Base-by-base conservation (phyloP, 2,113 vertebrate species). In the Marcusenius ussheri region DNA sequence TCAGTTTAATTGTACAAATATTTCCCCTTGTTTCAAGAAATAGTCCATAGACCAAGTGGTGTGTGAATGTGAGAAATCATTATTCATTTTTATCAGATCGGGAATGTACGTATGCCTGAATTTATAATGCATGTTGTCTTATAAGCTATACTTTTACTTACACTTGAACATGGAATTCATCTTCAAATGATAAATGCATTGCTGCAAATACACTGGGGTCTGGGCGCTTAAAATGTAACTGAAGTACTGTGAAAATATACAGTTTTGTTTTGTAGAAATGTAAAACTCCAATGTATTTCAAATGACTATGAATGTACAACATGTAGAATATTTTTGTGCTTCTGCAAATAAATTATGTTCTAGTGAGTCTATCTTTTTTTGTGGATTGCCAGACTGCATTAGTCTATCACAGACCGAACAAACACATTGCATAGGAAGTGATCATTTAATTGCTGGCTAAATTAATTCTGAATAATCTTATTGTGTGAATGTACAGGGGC, bases 271-370 rank as follows among this genome's bases (percentile, higher is more conserved):
- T n/a, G 46, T 85, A 47, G 47, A 50, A 47, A 85, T 50, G 45
- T 49, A n/a, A 46, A 47, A 77, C 70, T 19, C 5, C 15, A 39
- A 15, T 50, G 47, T 50, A 27, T 47, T 85, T n/a, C 21, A 50
- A n/a, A 49, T 50, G 24, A 5, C 21, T 11, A 85, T 2, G 46
- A 15, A 49, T 85, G 11, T n/a, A n/a, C 15, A 84, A 47, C 9
- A 19, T 92, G 92, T 92, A 77, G 91, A 85, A 90, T 83, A 93
- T 90, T 93, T 87, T 13, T 92, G 86, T 89, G 45, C 47, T 90
- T 93, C 92, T 95, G 92, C 94, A 94, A 96, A 96, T 95, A 96
- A 95, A 95, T 91, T 77, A 17, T 19, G 88, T 93, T 94, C 93
- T 94, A 94, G 93, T 91, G 92, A 93, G 88, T 35, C 46, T 47